Base-by-base conservation (phyloP, 53 echinoderm and acorn worm genomes). In the Paracentrotus lividus region DNA sequence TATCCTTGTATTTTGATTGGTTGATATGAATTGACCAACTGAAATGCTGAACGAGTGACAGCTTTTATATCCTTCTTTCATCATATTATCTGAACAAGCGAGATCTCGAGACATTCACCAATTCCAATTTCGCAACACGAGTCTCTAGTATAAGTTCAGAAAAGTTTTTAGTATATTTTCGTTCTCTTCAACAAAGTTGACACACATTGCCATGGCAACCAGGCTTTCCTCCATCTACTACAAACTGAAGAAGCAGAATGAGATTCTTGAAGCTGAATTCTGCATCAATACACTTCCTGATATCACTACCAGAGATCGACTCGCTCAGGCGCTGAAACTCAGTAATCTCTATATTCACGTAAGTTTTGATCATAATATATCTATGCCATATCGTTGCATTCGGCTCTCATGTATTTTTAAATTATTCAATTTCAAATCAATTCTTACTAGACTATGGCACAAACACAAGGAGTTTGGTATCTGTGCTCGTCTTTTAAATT, bases 261-360 rank as follows among this genome's bases (percentile, higher is more conserved):
- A 81, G 47, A 81, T 81, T 24, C 81, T 81, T 12, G 81, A 81
- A 20, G 49, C 81, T 47, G 81, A 49, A 81, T 81, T 81, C 81
- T n/a, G 10, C 81, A 81, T 47, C 81, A 81, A 47, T 27, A n/a
- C 49, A 81, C 81, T n/a, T 14, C 81, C 81, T 27, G 81, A 81
- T 47, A 81, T 81, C 27, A 49, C 8, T 44, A 81, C 81, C 26
- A 81, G 81, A 81, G 81, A 81, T 47, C 49, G 81, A 8, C 47
- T 81, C 10, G 81, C 81, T 45, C 13, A 81, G 9, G 26, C 47
- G 12, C 47, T 81, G 26, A 81, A 81, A 24, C n/a, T 81, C 49
- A 81, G 47, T 27, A 81, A 81, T 47, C 81, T 81, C 81, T 26
- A 47, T 8, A 81, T 81, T 45, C 47, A 45, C 12, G 81, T 81